A percentile compares a stretch with the other conserved stretches of the same genome.
Evolutionary conservation across 2,113 vertebrate genomes (phyloP).

Genomic region (Festucalex cinctus): DNA sequence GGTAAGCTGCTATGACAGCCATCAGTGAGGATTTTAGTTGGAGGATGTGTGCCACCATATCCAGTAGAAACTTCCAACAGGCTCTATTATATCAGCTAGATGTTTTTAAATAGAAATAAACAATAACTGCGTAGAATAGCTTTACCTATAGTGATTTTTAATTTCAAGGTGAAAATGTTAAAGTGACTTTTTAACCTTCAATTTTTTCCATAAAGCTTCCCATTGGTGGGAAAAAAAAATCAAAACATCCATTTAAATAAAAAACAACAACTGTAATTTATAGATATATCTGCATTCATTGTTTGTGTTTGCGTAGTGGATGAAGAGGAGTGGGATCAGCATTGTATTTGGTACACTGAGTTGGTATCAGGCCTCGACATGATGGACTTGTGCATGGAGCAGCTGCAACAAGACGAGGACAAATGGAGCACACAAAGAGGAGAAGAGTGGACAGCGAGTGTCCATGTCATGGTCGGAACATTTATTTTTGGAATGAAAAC

Average conservation of each 20-base stretch:
- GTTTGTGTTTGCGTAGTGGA: conserved; percentile 67
- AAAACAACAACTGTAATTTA: not conserved
- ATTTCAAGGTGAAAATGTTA: too few species aligned
- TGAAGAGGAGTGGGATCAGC: conserved; percentile 77
- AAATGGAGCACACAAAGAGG: conserved; percentile 36
- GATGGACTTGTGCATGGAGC: conserved; percentile 67
- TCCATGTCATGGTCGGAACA: conserved; percentile 41
- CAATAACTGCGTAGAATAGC: too few species aligned
- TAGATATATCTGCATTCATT: conserved; percentile 2
- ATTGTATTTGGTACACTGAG: conserved; percentile 67
- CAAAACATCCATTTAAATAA: not conserved
- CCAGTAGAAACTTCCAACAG: too few species aligned
- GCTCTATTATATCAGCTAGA: too few species aligned
- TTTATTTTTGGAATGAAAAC: not conserved
- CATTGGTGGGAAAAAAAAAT: too few species aligned
- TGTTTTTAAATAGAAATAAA: too few species aligned
- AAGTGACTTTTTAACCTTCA: too few species aligned
- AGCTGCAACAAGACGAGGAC: conserved; percentile 67
- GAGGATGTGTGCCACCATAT: too few species aligned
- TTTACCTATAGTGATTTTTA: too few species aligned
- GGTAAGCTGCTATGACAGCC: conserved; percentile 47
- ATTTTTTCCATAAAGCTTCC: too few species aligned
- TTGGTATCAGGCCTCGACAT: conserved; percentile 70
- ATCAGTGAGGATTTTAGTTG: not conserved
- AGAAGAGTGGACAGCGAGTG: conserved; percentile 27